Base-by-base conservation (phyloP, 1,140 invertebrate genomes). In the Leucophenga varia region DNA sequence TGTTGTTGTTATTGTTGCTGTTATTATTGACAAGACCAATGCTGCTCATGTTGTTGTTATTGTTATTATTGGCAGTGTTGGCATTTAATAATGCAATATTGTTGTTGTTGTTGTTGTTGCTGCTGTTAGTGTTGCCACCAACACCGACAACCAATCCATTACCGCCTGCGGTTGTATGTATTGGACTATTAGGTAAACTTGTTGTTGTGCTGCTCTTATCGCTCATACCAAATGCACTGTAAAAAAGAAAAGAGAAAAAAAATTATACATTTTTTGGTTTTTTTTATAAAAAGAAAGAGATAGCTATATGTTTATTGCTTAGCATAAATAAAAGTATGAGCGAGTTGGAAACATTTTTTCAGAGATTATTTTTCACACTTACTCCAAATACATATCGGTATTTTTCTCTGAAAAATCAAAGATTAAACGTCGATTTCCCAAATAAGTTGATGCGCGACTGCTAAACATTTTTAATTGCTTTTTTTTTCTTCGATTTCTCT, bases 171-270 rank as follows among this genome's bases (percentile, higher is more conserved):
- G 14, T 37, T 14, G 53, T 72, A 40, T 73, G 69, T 35, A 73
- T 68, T 10, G 70, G 70, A 54, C 70, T 73, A 42, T 73, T 73
- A 8, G 70, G 70, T 48, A 73, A 57, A 55, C 70, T 73, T 19
- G 57, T 72, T 16, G 65, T 71, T 10, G 64, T 70, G 59, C 70
- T 73, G 31, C 70, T 72, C 53, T 73, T 73, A 40, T 72, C 80
- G 75, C 77, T 81, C 81, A 82, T 81, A 57, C 76, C 80, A 75
- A 82, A 76, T 75, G 80, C 80, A 81, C 80, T 82, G 79, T 9
- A 80, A 81, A 69, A 76, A 74, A 38, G 51, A 4, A 47, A 13
- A 43, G 22, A 52, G 17, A 48, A 32, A 47, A 45, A 61, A 52
- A 44, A 17, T 25, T 25, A 25, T 6, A 25, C 10, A 10, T 10